Percentiles rank a stretch among this genome's conserved stretches.
phyloP scores from a whole-genome alignment of 2,113 vertebrate genomes.

The Sigmodon hispidus region DNA sequence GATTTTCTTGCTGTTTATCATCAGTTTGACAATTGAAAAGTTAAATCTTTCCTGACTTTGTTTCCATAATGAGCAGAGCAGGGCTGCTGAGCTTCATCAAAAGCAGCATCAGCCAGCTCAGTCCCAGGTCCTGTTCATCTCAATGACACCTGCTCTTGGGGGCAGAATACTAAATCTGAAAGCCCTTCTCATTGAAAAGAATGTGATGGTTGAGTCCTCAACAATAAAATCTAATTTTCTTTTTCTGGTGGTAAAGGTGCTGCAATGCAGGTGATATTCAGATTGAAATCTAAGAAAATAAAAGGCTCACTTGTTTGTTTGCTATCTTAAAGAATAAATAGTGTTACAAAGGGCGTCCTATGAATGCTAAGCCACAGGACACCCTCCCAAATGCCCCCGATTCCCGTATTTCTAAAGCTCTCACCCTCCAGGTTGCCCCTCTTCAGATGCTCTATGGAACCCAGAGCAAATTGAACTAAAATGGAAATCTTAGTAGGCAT shows the following conservation, averaged over 20 bases:
- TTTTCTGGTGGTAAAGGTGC: background rate
- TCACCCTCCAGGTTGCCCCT: background rate
- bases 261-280: background rate
- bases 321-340: background rate
- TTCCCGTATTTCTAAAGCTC: slow-evolving; percentile 30
- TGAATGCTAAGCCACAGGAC: background rate
- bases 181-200: background rate
- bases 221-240: background rate
- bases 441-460: background rate
- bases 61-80: background rate
- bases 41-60: background rate
- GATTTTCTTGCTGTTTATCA: background rate
- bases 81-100: background rate
- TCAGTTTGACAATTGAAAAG: background rate
- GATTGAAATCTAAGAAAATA: slow-evolving; percentile 18
- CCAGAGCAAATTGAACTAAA: slow-evolving; percentile 60
- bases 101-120: fast-evolving
- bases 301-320: background rate
- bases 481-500: slow-evolving; percentile 62
- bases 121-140: background rate
- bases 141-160: background rate
- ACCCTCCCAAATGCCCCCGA: background rate
- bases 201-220: background rate
- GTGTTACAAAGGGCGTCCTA: background rate
- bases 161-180: background rate